Evolutionary conservation across 2,888 invertebrate species (phyloP).

Genomic region (Acleris emargana): DNA sequence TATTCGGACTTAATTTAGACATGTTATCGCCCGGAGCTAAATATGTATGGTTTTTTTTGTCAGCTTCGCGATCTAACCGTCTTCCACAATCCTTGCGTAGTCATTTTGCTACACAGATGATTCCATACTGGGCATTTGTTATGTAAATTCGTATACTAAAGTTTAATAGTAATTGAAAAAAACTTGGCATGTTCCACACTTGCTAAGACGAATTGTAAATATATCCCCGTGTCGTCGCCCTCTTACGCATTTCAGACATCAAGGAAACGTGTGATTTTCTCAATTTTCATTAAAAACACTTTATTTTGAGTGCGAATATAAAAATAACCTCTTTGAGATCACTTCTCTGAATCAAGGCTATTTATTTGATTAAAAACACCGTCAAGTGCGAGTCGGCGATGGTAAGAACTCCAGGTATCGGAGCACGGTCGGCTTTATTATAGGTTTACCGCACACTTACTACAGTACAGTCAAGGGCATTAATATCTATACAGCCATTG

Average conservation of each 20-base stretch:
- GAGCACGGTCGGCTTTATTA: too few species aligned
- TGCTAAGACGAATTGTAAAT: background rate
- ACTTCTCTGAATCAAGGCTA: slow-evolving; percentile 4
- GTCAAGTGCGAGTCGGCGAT: too few species aligned
- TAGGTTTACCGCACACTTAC: too few species aligned
- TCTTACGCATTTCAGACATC: slow-evolving; percentile 13
- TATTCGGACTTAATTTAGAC: too few species aligned
- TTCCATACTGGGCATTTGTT: background rate
- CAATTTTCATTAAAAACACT: slow-evolving; percentile 11
- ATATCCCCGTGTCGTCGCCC: slow-evolving; percentile 8
- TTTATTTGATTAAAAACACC: background rate
- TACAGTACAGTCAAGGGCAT: too few species aligned
- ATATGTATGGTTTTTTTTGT: too few species aligned
- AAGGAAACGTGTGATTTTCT: slow-evolving; percentile 9
- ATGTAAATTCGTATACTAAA: background rate
- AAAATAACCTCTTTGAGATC: slow-evolving; percentile 3
- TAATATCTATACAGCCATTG: too few species aligned
- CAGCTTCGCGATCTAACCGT: too few species aligned
- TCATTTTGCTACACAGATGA: too few species aligned
- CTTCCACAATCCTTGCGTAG: too few species aligned
- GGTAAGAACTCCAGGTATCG: too few species aligned
- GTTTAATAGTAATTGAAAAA: background rate
- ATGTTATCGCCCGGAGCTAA: too few species aligned
- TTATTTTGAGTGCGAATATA: slow-evolving; percentile 4
- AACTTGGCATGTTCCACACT: background rate